Percentiles rank a stretch among this genome's conserved stretches.
phyloP scores from a whole-genome alignment of 1,140 invertebrate species.

The Aricia agestis region DNA sequence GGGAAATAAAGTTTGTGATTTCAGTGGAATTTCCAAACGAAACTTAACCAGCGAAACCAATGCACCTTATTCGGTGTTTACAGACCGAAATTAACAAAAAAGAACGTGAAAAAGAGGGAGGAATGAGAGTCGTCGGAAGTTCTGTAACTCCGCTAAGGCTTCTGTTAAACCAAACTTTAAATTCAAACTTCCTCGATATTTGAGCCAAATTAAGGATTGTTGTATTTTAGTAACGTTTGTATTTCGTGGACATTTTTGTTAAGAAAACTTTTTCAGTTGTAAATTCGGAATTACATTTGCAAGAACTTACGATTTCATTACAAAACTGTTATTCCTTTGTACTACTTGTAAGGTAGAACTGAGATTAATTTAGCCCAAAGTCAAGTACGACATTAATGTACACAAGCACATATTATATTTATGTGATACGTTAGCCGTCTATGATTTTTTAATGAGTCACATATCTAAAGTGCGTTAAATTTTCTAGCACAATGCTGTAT shows the following conservation, averaged over 20 bases:
- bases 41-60: conserved; percentile 24
- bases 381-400: too few relatives aligned
- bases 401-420: too few relatives aligned
- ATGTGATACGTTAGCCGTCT: too few relatives aligned
- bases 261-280: not conserved
- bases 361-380: too few relatives aligned
- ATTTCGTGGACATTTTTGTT: conserved; percentile 3
- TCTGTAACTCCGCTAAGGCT: conserved; percentile 37
- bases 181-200: conserved; percentile 31
- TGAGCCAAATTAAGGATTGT: conserved; percentile 34
- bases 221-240: conserved; percentile 22
- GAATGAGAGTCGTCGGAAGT: conserved; percentile 30
- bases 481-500: not conserved
- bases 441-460: not conserved
- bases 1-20: conserved; percentile 21
- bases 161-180: conserved; percentile 34
- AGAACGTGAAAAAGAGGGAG: conserved; percentile 30
- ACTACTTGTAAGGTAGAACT: too few relatives aligned
- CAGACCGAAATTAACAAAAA: conserved; percentile 39
- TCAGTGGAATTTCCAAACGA: conserved; percentile 21
- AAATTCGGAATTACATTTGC: not conserved
- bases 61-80: conserved; percentile 28
- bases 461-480: not conserved
- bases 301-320: not conserved
- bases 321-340: not conserved